Conservation (phyloP, 2,113 vertebrate species). For the human region GRCh38 chr12:121975501-121976000, state of each 20-base stretch:
- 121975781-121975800: background rate
- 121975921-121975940: no score
- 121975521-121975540: conserved; percentile 70
- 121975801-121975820: background rate
- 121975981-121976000: background rate
- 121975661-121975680: conserved; percentile 93
- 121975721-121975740: background rate
- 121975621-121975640: conserved; percentile 90
- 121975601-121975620: conserved; percentile 85
- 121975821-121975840: background rate
- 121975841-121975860: background rate
- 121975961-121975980: accelerated
- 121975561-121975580: conserved; percentile 90
- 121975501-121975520: background rate
- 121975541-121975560: conserved; percentile 96
- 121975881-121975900: accelerated
- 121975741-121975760: background rate
- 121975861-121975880: background rate
- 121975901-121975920: background rate
- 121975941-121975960: background rate
- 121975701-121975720: accelerated
- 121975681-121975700: conserved; percentile 85
- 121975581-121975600: conserved; percentile 89
- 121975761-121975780: background rate
- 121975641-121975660: conserved; percentile 93